Evolutionary conservation across 1,140 invertebrate species (phyloP).

Genomic region (Panulirus ornatus): DNA sequence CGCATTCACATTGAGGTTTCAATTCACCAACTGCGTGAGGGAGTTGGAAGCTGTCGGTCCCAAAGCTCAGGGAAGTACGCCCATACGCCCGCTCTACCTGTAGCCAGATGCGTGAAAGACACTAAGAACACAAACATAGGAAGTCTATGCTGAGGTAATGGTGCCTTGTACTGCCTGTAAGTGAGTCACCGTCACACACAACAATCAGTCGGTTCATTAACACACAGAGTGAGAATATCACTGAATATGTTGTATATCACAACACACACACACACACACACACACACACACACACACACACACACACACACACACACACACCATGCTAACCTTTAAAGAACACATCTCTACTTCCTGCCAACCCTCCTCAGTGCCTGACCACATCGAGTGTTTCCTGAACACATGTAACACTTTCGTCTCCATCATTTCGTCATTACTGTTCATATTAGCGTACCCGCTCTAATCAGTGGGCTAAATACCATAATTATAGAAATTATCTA

Average conservation of each 20-base stretch:
- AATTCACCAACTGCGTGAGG: no score
- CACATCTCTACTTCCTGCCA: neutral
- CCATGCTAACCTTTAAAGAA: neutral
- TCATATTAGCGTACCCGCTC: neutral
- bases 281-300: no score
- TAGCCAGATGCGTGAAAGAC: no score
- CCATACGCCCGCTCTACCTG: no score
- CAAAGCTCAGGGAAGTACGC: no score
- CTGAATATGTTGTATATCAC: neutral
- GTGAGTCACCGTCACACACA: neutral
- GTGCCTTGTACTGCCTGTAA: neutral
- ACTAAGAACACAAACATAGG: no score
- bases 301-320: neutral
- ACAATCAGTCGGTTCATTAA: neutral
- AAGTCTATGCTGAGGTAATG: neutral
- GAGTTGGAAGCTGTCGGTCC: no score
- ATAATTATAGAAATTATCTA: conserved; percentile 29
- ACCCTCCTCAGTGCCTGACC: neutral
- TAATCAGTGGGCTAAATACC: conserved; percentile 14
- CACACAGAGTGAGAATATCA: neutral
- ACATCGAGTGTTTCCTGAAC: neutral
- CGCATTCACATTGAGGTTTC: no score
- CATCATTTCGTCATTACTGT: neutral
- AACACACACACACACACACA: neutral
- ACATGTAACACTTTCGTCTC: neutral